A percentile compares a stretch with the other conserved stretches of the same genome.
Conservation (phyloP, 2,113 vertebrate genomes). For the Pedionomus torquatus region DNA sequence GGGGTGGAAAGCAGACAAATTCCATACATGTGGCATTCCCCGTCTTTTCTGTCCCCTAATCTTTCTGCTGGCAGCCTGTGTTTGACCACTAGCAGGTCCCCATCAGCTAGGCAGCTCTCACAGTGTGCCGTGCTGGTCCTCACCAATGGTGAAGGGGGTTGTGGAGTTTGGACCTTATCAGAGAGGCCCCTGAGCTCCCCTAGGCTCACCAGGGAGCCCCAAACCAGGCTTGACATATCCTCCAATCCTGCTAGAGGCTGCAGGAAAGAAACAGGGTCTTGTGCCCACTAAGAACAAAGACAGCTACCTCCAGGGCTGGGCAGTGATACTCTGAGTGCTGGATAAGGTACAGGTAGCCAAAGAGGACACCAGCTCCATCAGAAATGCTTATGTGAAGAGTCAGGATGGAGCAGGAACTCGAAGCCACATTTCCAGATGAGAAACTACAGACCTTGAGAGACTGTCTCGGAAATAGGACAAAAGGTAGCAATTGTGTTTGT, state of each 20-base stretch:
- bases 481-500: constrained; percentile 31
- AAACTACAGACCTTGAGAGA: neutral
- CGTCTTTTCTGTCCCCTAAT: neutral
- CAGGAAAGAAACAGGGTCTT: neutral
- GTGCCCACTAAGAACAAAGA: neutral
- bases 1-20: neutral
- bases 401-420: neutral
- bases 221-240: neutral
- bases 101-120: neutral
- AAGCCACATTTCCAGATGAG: neutral
- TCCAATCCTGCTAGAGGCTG: neutral
- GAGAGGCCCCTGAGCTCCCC: neutral
- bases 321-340: neutral
- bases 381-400: neutral
- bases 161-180: neutral
- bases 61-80: neutral
- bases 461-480: neutral
- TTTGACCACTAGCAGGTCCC: neutral
- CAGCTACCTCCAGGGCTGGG: neutral
- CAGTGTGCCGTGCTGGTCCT: neutral
- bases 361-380: neutral
- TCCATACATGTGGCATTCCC: neutral
- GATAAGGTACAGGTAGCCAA: neutral
- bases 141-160: neutral
- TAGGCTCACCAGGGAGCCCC: neutral